Base-by-base conservation (phyloP, 2,888 invertebrate genomes). In the Salticus scenicus region DNA sequence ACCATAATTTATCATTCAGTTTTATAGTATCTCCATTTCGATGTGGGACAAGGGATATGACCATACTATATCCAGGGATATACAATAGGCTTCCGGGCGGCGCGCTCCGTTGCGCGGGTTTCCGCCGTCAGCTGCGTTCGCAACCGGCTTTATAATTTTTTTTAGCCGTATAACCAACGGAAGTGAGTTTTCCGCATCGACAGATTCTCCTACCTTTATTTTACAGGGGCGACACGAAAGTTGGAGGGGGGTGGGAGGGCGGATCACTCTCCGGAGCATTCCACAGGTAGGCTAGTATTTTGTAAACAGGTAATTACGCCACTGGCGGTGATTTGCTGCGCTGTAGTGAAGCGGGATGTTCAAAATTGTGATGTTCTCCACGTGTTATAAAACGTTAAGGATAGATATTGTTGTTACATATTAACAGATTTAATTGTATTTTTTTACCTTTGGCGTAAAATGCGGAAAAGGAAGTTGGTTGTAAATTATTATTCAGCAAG, bases 61-160 rank as follows among this genome's bases (percentile, higher is more conserved):
- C 57, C 24, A 10, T 47, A 47, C 47, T n/a, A 2, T 14, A 57
- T 47, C 57, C 20, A 8, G 57, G 57, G 57, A 8, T 28, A 42
- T 67, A 77, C 77, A 77, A 77, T 51, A 51, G 27, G 30, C 33
- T 77, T 77, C 77, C 77, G 69, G 77, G 51, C 77, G 24, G 24
- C 51, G 69, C 77, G 77, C 77, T 69, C 57, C 57, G 70, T 31
- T 77, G 77, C 69, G 12, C 57, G 41, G 70, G 76, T 51, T 77
- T 77, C 77, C 77, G 77, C 70, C 77, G 57, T 77, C 77, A 77
- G 69, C 77, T 77, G 77, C 51, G 24, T 17, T 47, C 67, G 47
- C 1, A 24, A 57, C 57, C 57, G 57, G 57, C 57, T 57, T 12
- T 20, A 10, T 17, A 47, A 20, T 57, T 57, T n/a, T 47, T 57